Evolutionary conservation across 2,113 vertebrate genomes (phyloP), one percentile per base, ranked within the genome.

Genomic region (Brachirus orientalis): DNA sequence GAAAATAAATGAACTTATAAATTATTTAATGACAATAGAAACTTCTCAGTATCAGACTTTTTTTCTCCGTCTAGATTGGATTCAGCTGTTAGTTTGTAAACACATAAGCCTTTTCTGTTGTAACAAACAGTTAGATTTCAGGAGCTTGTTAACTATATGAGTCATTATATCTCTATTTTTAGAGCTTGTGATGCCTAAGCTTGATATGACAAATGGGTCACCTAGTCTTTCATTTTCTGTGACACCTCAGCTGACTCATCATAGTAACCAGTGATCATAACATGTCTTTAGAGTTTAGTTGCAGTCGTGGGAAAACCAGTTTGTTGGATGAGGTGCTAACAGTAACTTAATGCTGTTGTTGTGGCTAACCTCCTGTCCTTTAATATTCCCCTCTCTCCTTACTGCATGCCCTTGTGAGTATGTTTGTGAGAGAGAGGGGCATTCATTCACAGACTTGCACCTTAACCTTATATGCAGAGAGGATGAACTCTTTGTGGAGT

Each of bases 281-380:
- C 10, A 7, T 20, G 14, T 43, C 47, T 6, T 13, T 12, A 48
- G 14, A 28, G 28, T 41, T 13, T 65, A 10, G 48, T 73, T 40
- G 3, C 38, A 18, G 12, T 14, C 3, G 37, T 63, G 18, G 80
- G 54, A 60, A 66, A 82, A 82, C 62, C 36, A 16, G 83, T 84
- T 82, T 65, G 45, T 43, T 41, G n/a, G 65, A 55, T 28, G 19
- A 52, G 20, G 43, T 33, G 41, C 5, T 13, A 19, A 2, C 5
- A n/a, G 20, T 11, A 20, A 14, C 12, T 3, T 35, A 14, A 16
- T 28, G 18, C 36, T 37, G 36, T 10, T 37, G n/a, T n/a, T 40
- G 3, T 12, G 11, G 38, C 38, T 40, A 40, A 10, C 3, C 38
- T 5, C 28, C 28, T 28, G 28, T 28, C 28, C 28, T 3, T n/a